Evolutionary conservation across 2,113 vertebrate genomes (phyloP).

Genomic region (Galeopterus variegatus): DNA sequence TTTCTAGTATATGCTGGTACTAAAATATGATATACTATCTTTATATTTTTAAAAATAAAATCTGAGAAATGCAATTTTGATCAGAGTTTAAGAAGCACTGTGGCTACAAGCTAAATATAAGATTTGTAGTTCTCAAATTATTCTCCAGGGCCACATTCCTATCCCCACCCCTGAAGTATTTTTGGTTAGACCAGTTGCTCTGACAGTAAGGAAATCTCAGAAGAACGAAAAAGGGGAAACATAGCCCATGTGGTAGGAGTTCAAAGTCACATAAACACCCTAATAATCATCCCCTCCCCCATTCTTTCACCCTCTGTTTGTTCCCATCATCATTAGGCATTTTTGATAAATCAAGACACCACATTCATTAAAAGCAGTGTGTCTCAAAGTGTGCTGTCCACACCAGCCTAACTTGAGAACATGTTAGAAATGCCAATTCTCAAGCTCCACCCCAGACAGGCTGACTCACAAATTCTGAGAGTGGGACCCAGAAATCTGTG

Average conservation of each 20-base stretch:
- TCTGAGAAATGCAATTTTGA: background rate
- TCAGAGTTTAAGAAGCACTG: conserved; percentile 24
- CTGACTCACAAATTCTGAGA: background rate
- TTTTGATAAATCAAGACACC: background rate
- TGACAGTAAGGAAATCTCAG: background rate
- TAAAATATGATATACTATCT: background rate
- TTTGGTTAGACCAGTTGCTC: conserved; percentile 5
- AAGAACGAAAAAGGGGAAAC: background rate
- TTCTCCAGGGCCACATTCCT: background rate
- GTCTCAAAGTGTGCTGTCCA: background rate
- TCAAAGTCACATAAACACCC: background rate
- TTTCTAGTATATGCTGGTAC: background rate
- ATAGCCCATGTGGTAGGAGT: background rate
- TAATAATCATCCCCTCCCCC: background rate
- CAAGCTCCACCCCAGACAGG: background rate
- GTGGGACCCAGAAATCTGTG: background rate
- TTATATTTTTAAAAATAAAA: conserved; percentile 34
- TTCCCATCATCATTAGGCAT: background rate
- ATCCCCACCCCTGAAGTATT: background rate
- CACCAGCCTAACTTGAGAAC: background rate
- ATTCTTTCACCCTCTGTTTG: background rate
- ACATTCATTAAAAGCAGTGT: background rate
- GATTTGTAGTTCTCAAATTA: background rate
- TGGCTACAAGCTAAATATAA: background rate
- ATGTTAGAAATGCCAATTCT: background rate